Base-by-base conservation (phyloP, 2,888 invertebrate genomes). In the Pristionchus mayeri region DNA sequence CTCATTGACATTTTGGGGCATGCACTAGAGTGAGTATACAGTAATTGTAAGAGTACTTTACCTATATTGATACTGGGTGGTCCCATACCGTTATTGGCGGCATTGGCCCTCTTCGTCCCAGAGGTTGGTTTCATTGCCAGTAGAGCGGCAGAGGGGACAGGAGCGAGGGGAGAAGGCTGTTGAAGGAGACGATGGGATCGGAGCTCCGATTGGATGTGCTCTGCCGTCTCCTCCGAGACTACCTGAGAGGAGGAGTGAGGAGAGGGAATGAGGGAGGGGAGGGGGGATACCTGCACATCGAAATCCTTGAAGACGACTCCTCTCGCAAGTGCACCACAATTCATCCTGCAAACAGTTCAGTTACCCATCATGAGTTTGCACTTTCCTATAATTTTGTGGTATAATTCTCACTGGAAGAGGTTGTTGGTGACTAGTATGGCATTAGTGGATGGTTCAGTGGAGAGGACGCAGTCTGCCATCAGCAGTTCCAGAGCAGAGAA, bases 41-140 rank as follows among this genome's bases (percentile, higher is more conserved):
- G 27, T 34, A 67, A 67, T 6, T 18, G 34, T 18, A 67, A 67
- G 37, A 67, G 67, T 67, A 67, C 67, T 67, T 67, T 67, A 75
- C 48, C 44, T 75, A 48, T 24, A 75, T 75, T 75, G 75, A 75
- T 75, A 48, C 44, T 75, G 44, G 75, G 48, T 75, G 44, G 48
- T 44, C 75, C 75, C 48, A 75, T 85, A 85, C 84, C 85, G 85
- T 88, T 88, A 84, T 87, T 87, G 71, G 88, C 85, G 18, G 90
- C 87, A 67, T 89, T 88, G 85, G 89, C 88, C 44, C 92, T 81
- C 84, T 92, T 92, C 3, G 91, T 90, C 18, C 92, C 92, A 21
- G 91, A 87, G 27, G 92, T 89, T 27, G 92, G 92, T 78, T 92
- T 92, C 91, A 92, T 92, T 2, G 92, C 92, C 44, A 91, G 86